Percentiles rank a stretch among this genome's conserved stretches.
These are phyloP conservation scores for Eulithis testata DNA, from an alignment of 2,888 invertebrate genomes.

Conservation along the genomic window DNA sequence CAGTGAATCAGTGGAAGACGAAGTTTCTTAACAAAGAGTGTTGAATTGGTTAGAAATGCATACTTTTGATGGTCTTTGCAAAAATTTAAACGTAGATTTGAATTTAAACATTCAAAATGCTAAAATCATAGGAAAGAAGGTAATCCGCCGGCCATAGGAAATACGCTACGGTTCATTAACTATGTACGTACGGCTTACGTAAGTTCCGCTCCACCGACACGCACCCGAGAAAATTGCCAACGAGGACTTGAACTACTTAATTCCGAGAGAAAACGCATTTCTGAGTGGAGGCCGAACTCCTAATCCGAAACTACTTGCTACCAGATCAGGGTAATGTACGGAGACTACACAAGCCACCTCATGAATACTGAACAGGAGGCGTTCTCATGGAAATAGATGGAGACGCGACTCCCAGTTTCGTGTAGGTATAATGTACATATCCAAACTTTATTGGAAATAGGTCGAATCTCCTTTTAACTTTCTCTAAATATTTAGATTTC, in stretches of 20 bases:
- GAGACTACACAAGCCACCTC: slow-evolving; percentile 60
- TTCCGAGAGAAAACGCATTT: slow-evolving; percentile 62
- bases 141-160: slow-evolving; percentile 37
- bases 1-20: too few relatives aligned
- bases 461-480: slow-evolving; percentile 10
- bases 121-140: slow-evolving; percentile 35
- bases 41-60: not conserved
- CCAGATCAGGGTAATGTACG: slow-evolving; percentile 72
- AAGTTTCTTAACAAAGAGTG: too few relatives aligned
- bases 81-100: not conserved
- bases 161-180: slow-evolving; percentile 41
- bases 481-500: slow-evolving; percentile 18
- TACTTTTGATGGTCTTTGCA: not conserved
- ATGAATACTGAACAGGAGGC: slow-evolving; percentile 72
- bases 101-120: slow-evolving; percentile 27
- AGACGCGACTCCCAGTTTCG: slow-evolving; percentile 31
- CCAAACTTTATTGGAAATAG: slow-evolving; percentile 15
- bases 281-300: slow-evolving; percentile 57
- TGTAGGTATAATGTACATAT: slow-evolving; percentile 13
- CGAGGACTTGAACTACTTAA: slow-evolving; percentile 62
- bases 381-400: slow-evolving; percentile 37
- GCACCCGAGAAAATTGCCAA: slow-evolving; percentile 57
- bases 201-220: slow-evolving; percentile 47
- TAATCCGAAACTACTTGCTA: slow-evolving; percentile 76
- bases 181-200: slow-evolving; percentile 43